Evolutionary conservation across 2,797 vertebrate genomes (phyloP).

Genomic region (Loris lydekkerianus): DNA sequence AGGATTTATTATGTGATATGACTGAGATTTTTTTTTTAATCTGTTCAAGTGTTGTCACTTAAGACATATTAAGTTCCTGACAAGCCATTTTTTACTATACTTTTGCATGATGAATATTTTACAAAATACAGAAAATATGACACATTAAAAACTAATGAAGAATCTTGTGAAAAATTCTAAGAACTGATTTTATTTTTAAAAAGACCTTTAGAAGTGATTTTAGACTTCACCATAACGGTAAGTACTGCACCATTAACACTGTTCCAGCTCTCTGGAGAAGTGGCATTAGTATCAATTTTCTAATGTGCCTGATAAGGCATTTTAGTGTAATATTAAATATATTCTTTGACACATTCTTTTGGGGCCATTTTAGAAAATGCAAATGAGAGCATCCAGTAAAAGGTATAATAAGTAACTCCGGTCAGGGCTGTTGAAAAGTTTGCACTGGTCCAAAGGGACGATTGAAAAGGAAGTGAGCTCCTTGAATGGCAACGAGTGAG

Average conservation of each 20-base stretch:
- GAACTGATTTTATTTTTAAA: conserved; percentile 51
- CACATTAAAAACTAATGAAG: neutral
- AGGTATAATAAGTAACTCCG: conserved; percentile 49
- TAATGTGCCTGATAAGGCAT: conserved; percentile 55
- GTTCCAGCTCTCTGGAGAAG: conserved; percentile 54
- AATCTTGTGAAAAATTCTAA: neutral
- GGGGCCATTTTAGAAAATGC: conserved; percentile 41
- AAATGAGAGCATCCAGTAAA: conserved; percentile 57
- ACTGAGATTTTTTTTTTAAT: neutral
- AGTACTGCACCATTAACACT: conserved; percentile 17
- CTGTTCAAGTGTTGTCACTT: conserved; percentile 13
- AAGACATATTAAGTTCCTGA: conserved; percentile 61
- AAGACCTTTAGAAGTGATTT: conserved; percentile 69
- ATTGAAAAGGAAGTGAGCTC: neutral
- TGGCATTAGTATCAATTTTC: conserved; percentile 56
- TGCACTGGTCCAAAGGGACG: neutral
- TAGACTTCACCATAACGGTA: neutral
- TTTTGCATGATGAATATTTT: neutral
- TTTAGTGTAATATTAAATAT: conserved; percentile 64
- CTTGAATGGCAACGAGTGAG: neutral
- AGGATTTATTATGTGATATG: neutral
- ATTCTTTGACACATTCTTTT: conserved; percentile 58
- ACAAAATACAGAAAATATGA: neutral
- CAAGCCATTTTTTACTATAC: neutral
- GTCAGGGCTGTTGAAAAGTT: conserved; percentile 51